Evolutionary conservation across 2,113 vertebrate genomes (phyloP).

Genomic region (Pica pica): DNA sequence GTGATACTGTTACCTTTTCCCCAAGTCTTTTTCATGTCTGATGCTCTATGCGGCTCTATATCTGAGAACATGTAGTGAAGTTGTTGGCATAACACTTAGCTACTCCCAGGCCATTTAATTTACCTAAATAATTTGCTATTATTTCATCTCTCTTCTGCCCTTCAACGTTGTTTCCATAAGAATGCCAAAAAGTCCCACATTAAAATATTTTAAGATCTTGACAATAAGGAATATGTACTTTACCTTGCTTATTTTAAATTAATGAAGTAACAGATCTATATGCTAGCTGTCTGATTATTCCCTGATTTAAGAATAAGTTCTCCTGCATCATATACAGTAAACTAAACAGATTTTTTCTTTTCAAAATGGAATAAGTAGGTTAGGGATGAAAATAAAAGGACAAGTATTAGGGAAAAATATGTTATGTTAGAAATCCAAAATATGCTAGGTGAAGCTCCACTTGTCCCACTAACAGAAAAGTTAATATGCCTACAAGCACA

Average conservation of each 20-base stretch:
- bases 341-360: not conserved
- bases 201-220: not conserved
- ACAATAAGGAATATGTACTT: not conserved
- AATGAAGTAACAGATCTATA: not conserved
- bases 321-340: not conserved
- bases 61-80: not conserved
- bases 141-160: not conserved
- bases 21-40: not conserved
- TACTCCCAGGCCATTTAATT: not conserved
- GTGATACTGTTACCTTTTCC: not conserved
- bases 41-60: not conserved
- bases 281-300: not conserved
- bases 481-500: not conserved
- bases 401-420: not conserved
- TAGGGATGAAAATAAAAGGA: not conserved
- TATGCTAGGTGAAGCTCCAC: not conserved
- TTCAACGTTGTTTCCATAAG: not conserved
- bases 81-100: not conserved
- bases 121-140: not conserved
- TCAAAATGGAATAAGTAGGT: not conserved
- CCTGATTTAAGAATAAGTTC: not conserved
- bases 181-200: not conserved
- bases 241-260: not conserved
- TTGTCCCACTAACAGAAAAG: not conserved
- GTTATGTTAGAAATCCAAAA: not conserved